Evolutionary conservation across 2,888 invertebrate species (phyloP).

Genomic region (Frankliniella fusca): DNA sequence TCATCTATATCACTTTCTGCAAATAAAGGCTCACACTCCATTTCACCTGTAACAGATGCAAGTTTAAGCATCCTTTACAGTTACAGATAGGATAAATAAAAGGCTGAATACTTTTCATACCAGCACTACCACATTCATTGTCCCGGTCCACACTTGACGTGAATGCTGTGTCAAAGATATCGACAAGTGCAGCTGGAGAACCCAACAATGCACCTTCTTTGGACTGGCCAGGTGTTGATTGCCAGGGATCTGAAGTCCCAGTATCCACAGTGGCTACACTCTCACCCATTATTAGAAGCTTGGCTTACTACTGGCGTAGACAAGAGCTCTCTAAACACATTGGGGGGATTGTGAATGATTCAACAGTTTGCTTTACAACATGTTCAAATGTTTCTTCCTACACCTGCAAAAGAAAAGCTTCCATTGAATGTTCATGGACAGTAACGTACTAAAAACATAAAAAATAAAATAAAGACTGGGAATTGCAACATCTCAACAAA

Average conservation of each 20-base stretch:
- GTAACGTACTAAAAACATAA: too few species aligned
- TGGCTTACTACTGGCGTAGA: too few species aligned
- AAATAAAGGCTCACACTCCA: constrained; percentile 62
- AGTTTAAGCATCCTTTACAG: constrained; percentile 36
- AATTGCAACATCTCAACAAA: too few species aligned
- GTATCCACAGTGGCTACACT: constrained; percentile 4
- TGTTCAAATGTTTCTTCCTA: too few species aligned
- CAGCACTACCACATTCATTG: constrained; percentile 38
- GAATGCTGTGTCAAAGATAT: constrained; percentile 61
- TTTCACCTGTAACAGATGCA: constrained; percentile 53
- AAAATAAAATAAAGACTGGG: too few species aligned
- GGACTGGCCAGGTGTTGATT: constrained; percentile 40
- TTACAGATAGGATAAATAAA: background rate
- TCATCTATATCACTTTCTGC: constrained; percentile 63
- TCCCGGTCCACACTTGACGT: constrained; percentile 54
- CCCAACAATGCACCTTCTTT: constrained; percentile 32
- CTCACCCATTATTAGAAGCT: background rate
- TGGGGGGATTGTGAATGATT: too few species aligned
- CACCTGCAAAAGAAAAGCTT: too few species aligned
- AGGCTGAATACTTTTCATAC: constrained; percentile 40
- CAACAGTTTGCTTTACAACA: too few species aligned
- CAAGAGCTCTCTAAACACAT: too few species aligned
- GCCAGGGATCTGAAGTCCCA: constrained; percentile 38
- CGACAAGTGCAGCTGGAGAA: constrained; percentile 48
- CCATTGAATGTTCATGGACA: too few species aligned